Conservation (phyloP, 2,113 vertebrate species). For the Prionailurus bengalensis region DNA sequence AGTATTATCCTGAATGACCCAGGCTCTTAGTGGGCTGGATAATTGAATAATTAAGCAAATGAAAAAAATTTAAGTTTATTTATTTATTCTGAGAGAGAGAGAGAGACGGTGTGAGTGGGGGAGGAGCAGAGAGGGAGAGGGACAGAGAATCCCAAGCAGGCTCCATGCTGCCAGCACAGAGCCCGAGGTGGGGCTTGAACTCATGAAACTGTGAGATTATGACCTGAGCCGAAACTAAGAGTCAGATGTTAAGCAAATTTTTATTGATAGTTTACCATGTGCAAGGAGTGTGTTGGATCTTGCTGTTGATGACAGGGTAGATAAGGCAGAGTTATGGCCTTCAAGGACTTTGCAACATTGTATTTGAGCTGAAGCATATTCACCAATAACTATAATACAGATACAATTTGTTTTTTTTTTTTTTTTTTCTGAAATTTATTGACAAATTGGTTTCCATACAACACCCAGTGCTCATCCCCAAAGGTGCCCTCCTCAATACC, state of each 20-base stretch:
- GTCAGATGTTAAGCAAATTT: background rate
- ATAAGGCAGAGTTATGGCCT: background rate
- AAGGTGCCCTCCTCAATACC: too few relatives aligned
- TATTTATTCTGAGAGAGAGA: too few relatives aligned
- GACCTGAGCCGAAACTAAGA: too few relatives aligned
- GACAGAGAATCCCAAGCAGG: too few relatives aligned
- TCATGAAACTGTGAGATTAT: too few relatives aligned
- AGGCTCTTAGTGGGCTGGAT: background rate
- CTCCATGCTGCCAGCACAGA: too few relatives aligned
- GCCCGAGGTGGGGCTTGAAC: too few relatives aligned
- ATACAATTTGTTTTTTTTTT: background rate
- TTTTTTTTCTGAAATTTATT: too few relatives aligned
- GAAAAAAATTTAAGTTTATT: background rate
- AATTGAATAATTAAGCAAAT: background rate
- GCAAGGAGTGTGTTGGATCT: background rate
- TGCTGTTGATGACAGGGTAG: background rate
- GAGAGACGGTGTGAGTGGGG: too few relatives aligned
- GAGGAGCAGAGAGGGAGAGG: too few relatives aligned
- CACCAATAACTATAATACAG: background rate
- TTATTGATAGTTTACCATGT: background rate
- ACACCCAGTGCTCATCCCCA: too few relatives aligned
- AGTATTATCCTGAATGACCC: background rate
- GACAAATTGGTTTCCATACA: too few relatives aligned
- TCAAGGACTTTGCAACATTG: background rate
- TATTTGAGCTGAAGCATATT: slow-evolving; percentile 43